Base-by-base conservation (phyloP, 2,797 vertebrate genomes). In the Ptychadena robeensis region DNA sequence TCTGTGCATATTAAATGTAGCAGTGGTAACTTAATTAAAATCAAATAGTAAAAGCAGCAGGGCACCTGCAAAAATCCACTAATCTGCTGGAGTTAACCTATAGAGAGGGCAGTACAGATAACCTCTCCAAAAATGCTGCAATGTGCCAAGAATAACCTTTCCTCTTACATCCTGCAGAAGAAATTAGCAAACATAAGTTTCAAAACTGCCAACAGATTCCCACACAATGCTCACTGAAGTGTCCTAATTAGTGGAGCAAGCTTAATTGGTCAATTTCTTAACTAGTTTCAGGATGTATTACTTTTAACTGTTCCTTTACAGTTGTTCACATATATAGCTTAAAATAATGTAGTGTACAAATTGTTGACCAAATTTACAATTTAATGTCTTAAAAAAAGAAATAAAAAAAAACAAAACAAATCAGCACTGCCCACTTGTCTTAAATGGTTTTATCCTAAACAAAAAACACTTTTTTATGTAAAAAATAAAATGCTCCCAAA, bases 21-120 rank as follows among this genome's bases (percentile, higher is more conserved):
- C 64, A 79, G 40, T 79, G 76, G 76, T 79, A 79, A 79, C 64
- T 79, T 79, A 79, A 79, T 79, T 79, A 69, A 79, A 79, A 68
- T 79, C 76, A 79, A 79, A 79, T 68, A 79, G 65, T 79, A 32
- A 59, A 68, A 53, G 44, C 76, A 59, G 65, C 76, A 59, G 76
- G 75, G 76, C 76, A 79, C 65, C 76, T 79, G 65, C n/a, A 53
- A 30, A 68, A 57, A 53, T 79, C 30, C 76, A 79, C 76, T 79
- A 68, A 68, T 79, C 76, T 79, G 31, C 76, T 37, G n/a, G 31
- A 37, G 65, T 79, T 79, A 68, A 79, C 76, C 76, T 79, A 79
- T 68, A 35, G 64, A 79, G 76, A 79, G 76, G 76, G 76, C 40
- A 79, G 76, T 31, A 37, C 76, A n/a, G n/a, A 40, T 57, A 79